phyloP scores from a whole-genome alignment of 2,797 vertebrate species.

The Tamandua tetradactyla region DNA sequence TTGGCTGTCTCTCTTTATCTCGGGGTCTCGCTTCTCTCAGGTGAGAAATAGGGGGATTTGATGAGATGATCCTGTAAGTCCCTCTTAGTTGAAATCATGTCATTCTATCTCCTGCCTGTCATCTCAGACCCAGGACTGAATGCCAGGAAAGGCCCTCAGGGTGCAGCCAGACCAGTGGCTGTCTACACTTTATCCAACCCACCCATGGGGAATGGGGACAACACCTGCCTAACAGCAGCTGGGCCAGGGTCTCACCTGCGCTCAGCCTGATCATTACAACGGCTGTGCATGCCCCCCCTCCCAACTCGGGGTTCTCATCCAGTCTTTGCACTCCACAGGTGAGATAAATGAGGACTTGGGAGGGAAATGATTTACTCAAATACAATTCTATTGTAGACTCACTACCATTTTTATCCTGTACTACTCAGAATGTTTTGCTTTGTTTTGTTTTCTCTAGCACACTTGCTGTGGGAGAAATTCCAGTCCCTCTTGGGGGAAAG shows the following conservation, averaged over 20 bases:
- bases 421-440: background rate
- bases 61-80: background rate
- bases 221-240: background rate
- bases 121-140: background rate
- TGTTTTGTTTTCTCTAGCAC: background rate
- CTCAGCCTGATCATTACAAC: background rate
- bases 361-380: background rate
- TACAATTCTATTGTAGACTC: background rate
- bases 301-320: background rate
- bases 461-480: conserved; percentile 54
- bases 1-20: background rate
- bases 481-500: conserved; percentile 39
- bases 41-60: no score
- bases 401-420: background rate
- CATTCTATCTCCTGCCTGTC: background rate
- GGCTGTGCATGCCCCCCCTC: fast-evolving
- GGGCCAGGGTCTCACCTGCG: background rate
- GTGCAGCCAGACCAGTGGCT: background rate
- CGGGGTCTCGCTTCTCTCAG: background rate
- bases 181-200: no score
- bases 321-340: background rate
- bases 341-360: background rate
- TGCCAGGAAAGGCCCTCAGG: background rate
- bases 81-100: background rate
- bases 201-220: fast-evolving